Evolutionary conservation across 2,888 invertebrate species (phyloP), one percentile per base, ranked within the genome.

Genomic region (Busseola fusca): DNA sequence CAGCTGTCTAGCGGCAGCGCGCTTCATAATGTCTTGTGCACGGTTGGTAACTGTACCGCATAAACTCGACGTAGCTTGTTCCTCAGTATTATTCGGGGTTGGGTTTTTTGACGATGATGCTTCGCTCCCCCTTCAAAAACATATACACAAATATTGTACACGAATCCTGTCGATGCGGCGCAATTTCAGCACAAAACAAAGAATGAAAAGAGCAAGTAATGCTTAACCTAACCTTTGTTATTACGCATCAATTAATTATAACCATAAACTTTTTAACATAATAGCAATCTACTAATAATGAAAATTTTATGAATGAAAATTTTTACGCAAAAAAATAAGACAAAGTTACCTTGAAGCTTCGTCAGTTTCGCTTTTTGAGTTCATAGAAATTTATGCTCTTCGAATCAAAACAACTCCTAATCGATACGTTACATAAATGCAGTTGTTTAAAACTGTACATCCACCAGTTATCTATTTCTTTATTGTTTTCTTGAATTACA

Each of bases 1-100:
- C 80, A 98, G 96, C 92, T 98, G 97, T 92, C 97, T 98, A 56
- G 98, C 98, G 59, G 97, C 97, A 72, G 97, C 97, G 67, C 97
- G 96, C 94, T 97, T 97, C 97, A 97, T 97, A 87, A 96, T 97
- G 96, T 96, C 96, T 82, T 96, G 96, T 84, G 95, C 94, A 76
- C 80, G 89, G 81, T 89, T 86, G 79, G 86, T 81, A 71, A 85
- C 90, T 87, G 90, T 80, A 83, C 87, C 88, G 86, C 94, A 93
- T 93, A 93, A 89, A 94, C 91, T 89, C 83, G 92, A 85, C 70
- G 89, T 85, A 81, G 91, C 84, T 78, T 88, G 89, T 76, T 90
- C 92, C 84, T 92, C 91, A 81, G 88, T 84, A 85, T 86, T 88
- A 86, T 85, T 89, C 84, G 95, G 94, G 94, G 94, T 87, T 87